Base-by-base conservation (phyloP, 2,113 vertebrate genomes). In the Oncorhynchus clarkii region DNA sequence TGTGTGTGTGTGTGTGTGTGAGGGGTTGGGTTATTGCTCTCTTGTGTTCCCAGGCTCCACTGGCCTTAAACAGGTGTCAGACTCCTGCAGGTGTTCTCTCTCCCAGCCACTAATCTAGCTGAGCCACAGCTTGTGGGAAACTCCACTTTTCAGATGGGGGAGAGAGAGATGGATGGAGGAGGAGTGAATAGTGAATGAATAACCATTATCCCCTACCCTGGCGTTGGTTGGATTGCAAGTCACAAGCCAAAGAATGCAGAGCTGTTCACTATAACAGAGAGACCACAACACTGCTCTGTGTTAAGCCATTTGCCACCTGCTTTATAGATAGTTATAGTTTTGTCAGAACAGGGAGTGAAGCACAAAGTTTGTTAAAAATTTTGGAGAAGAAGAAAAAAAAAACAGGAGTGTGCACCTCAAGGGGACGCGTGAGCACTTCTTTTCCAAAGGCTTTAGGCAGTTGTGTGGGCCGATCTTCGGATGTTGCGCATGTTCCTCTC, bases 61-160 rank as follows among this genome's bases (percentile, higher is more conserved):
- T 45, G 39, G 39, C 39, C 39, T 76, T 74, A 85, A 93, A 83
- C 90, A 94, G 88, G 90, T 93, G 90, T 90, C 85, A 68, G 3
- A 27, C 59, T 76, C 57, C 1, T 85, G 72, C 92, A 94, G 91
- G 91, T 94, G 90, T 91, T 91, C 67, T 75, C 79, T 65, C 74
- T 79, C 66, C 22, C 26, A 92, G 82, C 85, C 85, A 89, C 34
- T 83, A 91, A 85, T 90, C 84, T 86, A 74, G 79, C 77, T 75
- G 72, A 79, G 78, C 26, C 54, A 65, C 67, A 72, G n/a, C 31
- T 74, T 77, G 49, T 24, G 69, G 66, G 54, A 84, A 79, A 71
- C 24, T 20, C 67, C 31, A 9, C 31, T 68, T 34, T 18, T n/a
- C 31, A 68, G 31, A 62, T 67, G 34, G 49, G 18, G 39, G 39